phyloP scores from a whole-genome alignment of 1,140 invertebrate genomes.

The Armadillidium nasatum region DNA sequence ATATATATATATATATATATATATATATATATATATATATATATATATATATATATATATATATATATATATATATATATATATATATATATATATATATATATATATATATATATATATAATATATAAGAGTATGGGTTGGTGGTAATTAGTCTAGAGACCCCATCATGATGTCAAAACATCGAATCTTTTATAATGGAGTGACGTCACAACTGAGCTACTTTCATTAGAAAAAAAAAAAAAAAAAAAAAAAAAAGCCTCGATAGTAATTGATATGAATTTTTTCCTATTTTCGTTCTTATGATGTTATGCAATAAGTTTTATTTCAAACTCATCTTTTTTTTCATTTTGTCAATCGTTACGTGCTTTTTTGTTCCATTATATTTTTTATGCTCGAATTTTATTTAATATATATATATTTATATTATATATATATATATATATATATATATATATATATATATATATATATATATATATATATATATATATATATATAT shows the following conservation, averaged over 20 bases:
- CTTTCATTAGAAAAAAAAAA: neutral
- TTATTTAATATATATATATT: too few relatives aligned
- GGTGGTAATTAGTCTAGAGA: neutral
- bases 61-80: slow-evolving; percentile 1
- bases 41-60: slow-evolving; percentile 2
- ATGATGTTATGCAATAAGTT: too few relatives aligned
- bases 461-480: too few relatives aligned
- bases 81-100: neutral
- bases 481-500: too few relatives aligned
- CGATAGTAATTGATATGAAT: slow-evolving; percentile 12
- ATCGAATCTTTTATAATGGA: neutral
- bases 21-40: slow-evolving; percentile 10
- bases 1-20: slow-evolving; percentile 16
- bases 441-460: too few relatives aligned
- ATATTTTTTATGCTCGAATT: too few relatives aligned
- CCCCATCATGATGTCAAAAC: neutral
- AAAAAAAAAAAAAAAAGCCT: neutral
- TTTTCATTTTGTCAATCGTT: too few relatives aligned
- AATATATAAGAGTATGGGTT: neutral
- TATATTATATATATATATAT: too few relatives aligned
- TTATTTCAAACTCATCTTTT: too few relatives aligned
- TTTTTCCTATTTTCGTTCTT: neutral
- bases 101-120: neutral
- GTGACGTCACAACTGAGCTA: neutral
- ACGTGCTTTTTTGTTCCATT: too few relatives aligned